A percentile compares a stretch with the other conserved stretches of the same genome.
These are phyloP conservation scores for Pogonomyrmex californicus DNA, from an alignment of 1,140 invertebrate species.

Conservation along the genomic window DNA sequence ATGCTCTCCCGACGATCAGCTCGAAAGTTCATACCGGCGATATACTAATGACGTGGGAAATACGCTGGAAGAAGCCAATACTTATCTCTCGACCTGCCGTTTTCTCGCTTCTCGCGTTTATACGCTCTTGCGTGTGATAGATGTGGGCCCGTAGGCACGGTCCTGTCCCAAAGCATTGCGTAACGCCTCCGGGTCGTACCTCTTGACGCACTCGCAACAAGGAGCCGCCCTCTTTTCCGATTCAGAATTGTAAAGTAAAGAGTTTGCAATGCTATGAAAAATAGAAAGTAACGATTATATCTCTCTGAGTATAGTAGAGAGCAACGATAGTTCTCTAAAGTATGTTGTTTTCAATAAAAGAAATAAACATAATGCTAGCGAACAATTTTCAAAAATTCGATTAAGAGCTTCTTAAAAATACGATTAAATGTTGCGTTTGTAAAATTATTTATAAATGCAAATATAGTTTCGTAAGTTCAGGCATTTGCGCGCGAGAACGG, in stretches of 20 bases:
- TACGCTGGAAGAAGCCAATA: constrained; percentile 65
- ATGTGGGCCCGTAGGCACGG: neutral
- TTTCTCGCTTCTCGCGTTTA: constrained; percentile 55
- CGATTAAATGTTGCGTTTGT: neutral
- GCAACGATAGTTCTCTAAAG: neutral
- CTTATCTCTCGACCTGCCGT: constrained; percentile 57
- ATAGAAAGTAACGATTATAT: too few species aligned
- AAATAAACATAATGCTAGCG: neutral
- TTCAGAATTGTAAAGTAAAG: neutral
- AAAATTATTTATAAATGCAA: neutral
- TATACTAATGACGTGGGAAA: constrained; percentile 76
- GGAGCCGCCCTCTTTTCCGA: neutral
- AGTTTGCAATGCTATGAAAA: neutral
- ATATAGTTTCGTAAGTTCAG: neutral
- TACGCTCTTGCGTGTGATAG: constrained; percentile 52
- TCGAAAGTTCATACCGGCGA: constrained; percentile 73
- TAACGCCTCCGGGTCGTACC: neutral
- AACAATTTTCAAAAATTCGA: neutral
- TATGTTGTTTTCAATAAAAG: neutral
- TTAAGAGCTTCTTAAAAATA: neutral
- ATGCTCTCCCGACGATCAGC: constrained; percentile 65
- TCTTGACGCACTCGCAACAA: neutral
- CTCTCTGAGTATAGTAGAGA: neutral
- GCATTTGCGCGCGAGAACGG: neutral
- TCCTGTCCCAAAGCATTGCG: constrained; percentile 39